phyloP scores from a whole-genome alignment of 1,140 invertebrate species.

The Eurytemora carolleeae region DNA sequence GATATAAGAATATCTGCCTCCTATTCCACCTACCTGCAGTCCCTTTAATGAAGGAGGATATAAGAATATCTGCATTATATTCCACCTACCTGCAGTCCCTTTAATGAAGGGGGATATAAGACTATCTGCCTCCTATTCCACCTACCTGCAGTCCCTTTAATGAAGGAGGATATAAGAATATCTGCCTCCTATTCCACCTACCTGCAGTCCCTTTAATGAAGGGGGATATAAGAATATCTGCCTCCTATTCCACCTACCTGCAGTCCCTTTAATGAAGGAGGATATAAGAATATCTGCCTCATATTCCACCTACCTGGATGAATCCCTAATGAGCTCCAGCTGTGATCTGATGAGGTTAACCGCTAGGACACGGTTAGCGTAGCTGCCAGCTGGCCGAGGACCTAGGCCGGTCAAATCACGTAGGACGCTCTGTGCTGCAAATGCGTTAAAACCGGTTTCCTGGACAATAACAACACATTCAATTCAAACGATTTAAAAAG shows the following conservation, averaged over 20 bases:
- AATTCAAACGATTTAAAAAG: too few species aligned
- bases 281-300: not conserved
- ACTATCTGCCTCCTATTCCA: too few species aligned
- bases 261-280: not conserved
- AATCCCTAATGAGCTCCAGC: not conserved
- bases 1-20: too few species aligned
- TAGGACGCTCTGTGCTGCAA: not conserved
- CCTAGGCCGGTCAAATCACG: not conserved
- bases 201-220: too few species aligned
- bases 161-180: too few species aligned
- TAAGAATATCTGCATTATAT: too few species aligned
- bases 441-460: not conserved
- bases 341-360: not conserved
- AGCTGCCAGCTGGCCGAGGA: not conserved
- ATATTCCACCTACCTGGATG: not conserved
- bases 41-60: too few species aligned
- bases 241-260: not conserved
- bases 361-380: not conserved
- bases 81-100: too few species aligned
- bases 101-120: too few species aligned
- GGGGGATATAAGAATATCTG: not conserved
- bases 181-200: too few species aligned
- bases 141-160: too few species aligned
- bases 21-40: too few species aligned
- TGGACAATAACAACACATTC: not conserved